Percentiles rank a stretch among this genome's conserved stretches.
These are phyloP conservation scores for Pangasianodon hypophthalmus DNA, from an alignment of 2,113 vertebrate genomes.

Conservation along the genomic window DNA sequence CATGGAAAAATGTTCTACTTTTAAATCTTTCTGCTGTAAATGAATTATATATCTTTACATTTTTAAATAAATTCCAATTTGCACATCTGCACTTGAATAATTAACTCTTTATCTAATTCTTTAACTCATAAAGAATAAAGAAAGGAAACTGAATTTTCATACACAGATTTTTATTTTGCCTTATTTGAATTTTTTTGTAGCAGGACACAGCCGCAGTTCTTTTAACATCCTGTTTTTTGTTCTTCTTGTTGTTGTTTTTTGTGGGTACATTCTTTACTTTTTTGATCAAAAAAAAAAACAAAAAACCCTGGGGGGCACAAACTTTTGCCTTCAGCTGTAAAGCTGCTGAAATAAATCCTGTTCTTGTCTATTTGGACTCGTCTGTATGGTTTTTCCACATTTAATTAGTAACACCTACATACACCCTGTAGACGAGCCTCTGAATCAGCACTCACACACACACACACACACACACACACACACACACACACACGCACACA, in stretches of 20 bases:
- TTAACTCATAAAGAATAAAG: no score
- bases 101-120: no score
- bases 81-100: background rate
- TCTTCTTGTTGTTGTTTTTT: no score
- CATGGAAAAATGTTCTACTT: no score
- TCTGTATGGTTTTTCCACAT: background rate
- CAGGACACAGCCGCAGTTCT: no score
- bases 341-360: background rate
- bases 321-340: background rate
- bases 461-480: slow-evolving; percentile 2
- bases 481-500: background rate
- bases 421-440: background rate
- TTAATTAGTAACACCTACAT: background rate
- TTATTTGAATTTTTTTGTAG: background rate
- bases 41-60: no score
- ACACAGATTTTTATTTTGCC: background rate
- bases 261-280: background rate
- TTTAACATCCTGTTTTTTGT: background rate
- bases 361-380: background rate
- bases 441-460: background rate
- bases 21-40: no score
- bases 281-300: background rate
- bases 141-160: background rate
- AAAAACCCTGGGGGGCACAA: background rate
- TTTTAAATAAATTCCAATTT: no score